Evolutionary conservation across 2,797 vertebrate genomes (phyloP), one percentile per base, ranked within the genome.

Genomic region (Lepilemur ruficaudatus): DNA sequence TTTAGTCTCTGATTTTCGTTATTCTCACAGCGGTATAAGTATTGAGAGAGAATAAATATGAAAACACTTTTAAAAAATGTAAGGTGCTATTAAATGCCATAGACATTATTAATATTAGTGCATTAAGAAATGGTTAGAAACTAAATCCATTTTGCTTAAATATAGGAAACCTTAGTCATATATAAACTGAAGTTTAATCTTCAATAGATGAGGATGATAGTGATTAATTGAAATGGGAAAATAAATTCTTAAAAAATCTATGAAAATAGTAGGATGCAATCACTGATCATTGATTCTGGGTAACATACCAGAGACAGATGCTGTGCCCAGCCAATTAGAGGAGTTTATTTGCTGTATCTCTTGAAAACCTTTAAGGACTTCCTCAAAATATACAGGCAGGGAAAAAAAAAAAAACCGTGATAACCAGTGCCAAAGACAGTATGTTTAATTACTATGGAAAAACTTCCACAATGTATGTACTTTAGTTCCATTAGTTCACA

Each of bases 161-260:
- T 81, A 32, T 32, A 52, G 46, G 28, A 59, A 57, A 69, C 1
- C 63, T 81, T 55, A 63, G 28, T 13, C 18, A 65, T 13, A 52
- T 13, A 32, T 80, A 94, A 91, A 65, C 30, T 57, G 7, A 93
- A 90, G 13, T 84, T 95, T 76, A 91, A 61, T 67, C 73, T 91
- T 72, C 25, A 67, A 5, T 72, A 70, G 18, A 65, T 73, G 28
- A 78, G 23, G 10, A 59, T 52, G 12, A 76, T 23, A 55, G 78
- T 70, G 32, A 80, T 55, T 28, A 80, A 75, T 43, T 91, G 48
- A 89, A 93, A 89, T 80, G n/a, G 52, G 15, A 50, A 91, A 96
- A 30, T 70, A 79, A 85, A 70, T 52, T 88, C 32, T 69, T 57
- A 76, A 61, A 78, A 48, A 10, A 65, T 18, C 61, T 85, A 5